Percentiles rank a stretch among this genome's conserved stretches.
These are phyloP conservation scores for Dasypus novemcinctus DNA, from an alignment of 2,113 vertebrate genomes.

Conservation along the genomic window DNA sequence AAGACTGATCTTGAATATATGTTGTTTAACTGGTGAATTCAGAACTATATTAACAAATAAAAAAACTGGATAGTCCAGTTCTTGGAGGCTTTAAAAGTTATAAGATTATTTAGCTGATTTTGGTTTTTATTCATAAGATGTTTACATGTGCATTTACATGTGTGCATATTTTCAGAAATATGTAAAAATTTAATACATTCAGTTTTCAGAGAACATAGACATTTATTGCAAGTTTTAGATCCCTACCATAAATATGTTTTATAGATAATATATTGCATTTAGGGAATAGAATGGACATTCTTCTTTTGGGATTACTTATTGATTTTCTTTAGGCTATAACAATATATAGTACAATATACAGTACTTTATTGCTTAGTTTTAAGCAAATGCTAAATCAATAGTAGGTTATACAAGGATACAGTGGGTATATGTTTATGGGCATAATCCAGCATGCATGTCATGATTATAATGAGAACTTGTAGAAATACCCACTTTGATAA, in stretches of 20 bases:
- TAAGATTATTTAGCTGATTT: background rate
- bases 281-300: background rate
- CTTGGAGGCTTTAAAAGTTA: background rate
- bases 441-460: background rate
- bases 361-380: conserved; percentile 47
- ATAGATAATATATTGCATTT: conserved; percentile 39
- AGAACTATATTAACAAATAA: background rate
- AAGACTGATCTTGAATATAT: background rate
- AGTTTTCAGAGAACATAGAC: background rate
- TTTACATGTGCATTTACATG: background rate
- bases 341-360: conserved; percentile 20
- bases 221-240: conserved; percentile 1
- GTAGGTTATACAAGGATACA: background rate
- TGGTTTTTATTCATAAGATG: background rate
- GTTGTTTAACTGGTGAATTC: conserved; percentile 27
- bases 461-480: background rate
- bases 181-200: background rate
- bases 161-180: background rate
- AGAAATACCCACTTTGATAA: background rate
- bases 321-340: conserved; percentile 46
- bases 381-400: conserved; percentile 47
- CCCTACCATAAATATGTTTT: conserved; percentile 50
- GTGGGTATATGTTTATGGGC: background rate
- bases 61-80: background rate
- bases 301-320: conserved; percentile 40